Base-by-base conservation (phyloP, 2,797 vertebrate species). In the Brachyalestes nurse region DNA sequence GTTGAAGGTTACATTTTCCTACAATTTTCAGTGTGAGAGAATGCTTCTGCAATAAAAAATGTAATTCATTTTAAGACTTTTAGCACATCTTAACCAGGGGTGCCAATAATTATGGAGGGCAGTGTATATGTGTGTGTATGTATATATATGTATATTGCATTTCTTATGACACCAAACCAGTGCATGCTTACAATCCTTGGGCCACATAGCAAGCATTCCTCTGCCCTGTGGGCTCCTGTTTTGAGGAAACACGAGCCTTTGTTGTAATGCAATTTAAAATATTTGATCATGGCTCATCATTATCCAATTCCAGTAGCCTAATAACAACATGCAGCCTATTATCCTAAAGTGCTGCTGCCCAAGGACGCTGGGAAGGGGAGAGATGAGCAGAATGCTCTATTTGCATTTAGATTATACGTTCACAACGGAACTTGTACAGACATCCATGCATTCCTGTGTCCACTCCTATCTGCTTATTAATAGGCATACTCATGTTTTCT, bases 331-430 rank as follows among this genome's bases (percentile, higher is more conserved):
- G 87, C 79, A 86, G 84, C 78, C 83, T 84, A 83, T 86, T 88
- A 86, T 80, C 78, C 79, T 83, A 73, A 82, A 73, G 80, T 85
- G 82, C 25, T 65, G 83, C 79, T 65, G 75, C 87, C 88, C 75
- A 83, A 84, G 83, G 88, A 90, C 76, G 87, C 40, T 77, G 77
- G 34, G 82, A 75, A 60, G 77, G 81, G 72, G 71, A 86, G 83
- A 86, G 81, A 78, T 78, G 75, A 70, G 73, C 78, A 71, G 66
- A 87, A 90, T 80, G 75, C 82, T 79, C 57, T 71, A 90, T 93
- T 91, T 90, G 90, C 90, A 93, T 93, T 89, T 93, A 92, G 90
- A 93, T 93, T 90, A 90, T 86, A 78, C 78, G 71, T 81, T 76
- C 58, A 78, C 28, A 71, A 84, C 84, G 78, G 58, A 81, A 83